These are phyloP conservation scores for Calephelis nemesis DNA, from an alignment of 1,140 invertebrate species.

Conservation along the genomic window DNA sequence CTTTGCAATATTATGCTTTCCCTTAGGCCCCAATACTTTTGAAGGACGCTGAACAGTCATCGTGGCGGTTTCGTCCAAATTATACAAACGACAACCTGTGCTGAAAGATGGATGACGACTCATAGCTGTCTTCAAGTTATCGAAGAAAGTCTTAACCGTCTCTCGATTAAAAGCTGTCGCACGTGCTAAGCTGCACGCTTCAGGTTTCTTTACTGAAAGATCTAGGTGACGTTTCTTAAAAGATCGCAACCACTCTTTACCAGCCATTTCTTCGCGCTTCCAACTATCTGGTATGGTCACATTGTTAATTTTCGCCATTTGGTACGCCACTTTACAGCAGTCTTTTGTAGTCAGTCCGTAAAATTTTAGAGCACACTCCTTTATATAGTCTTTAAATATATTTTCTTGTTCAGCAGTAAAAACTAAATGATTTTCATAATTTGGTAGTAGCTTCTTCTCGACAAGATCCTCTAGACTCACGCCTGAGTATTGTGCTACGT, in stretches of 20 bases:
- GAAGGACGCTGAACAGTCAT: background rate
- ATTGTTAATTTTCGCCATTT: too few relatives aligned
- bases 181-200: background rate
- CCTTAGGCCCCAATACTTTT: constrained; percentile 14
- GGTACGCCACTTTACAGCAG: too few relatives aligned
- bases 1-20: constrained; percentile 1
- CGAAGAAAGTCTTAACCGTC: background rate
- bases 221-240: background rate
- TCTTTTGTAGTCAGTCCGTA: too few relatives aligned
- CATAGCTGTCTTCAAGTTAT: constrained; percentile 1
- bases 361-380: too few relatives aligned
- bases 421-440: too few relatives aligned
- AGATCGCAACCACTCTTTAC: background rate
- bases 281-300: too few relatives aligned
- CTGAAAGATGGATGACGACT: background rate
- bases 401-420: too few relatives aligned
- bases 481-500: background rate
- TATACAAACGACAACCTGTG: background rate
- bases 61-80: constrained; percentile 11
- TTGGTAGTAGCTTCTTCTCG: too few relatives aligned
- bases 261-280: background rate
- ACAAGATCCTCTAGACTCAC: background rate
- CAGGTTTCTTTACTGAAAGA: background rate
- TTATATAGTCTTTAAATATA: too few relatives aligned
- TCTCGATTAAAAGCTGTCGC: background rate